phyloP scores from a whole-genome alignment of 2,113 vertebrate species.

The Hydrolagus affinis region DNA sequence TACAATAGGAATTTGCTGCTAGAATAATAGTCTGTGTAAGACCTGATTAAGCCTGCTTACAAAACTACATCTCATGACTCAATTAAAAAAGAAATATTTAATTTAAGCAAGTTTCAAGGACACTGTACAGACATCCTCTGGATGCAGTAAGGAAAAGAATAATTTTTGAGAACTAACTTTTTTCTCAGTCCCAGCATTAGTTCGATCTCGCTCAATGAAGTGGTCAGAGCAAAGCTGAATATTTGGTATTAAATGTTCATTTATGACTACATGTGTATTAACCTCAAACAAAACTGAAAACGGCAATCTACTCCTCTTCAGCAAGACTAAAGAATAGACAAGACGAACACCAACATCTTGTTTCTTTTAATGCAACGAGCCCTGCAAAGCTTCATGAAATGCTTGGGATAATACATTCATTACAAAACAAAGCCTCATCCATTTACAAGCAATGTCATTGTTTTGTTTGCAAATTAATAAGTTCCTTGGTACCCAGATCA shows the following conservation, averaged over 20 bases:
- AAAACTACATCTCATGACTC: conserved; percentile 12
- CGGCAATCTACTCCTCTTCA: neutral
- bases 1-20: conserved; percentile 23
- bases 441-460: neutral
- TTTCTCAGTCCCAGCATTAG: conserved; percentile 13
- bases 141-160: conserved; percentile 22
- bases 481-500: neutral
- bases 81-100: conserved; percentile 25
- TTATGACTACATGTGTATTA: neutral
- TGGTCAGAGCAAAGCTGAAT: neutral
- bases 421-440: neutral
- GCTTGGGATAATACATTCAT: conserved; percentile 6
- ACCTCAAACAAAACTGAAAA: neutral
- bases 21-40: conserved; percentile 22
- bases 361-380: conserved; percentile 10
- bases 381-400: neutral
- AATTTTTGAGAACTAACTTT: neutral
- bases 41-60: conserved; percentile 20
- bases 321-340: neutral
- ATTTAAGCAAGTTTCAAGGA: conserved; percentile 19
- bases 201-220: neutral
- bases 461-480: neutral
- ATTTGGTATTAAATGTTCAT: neutral
- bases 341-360: neutral
- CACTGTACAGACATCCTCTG: conserved; percentile 1